phyloP scores from a whole-genome alignment of 2,113 vertebrate genomes.

The Urocynchramus pylzowi region DNA sequence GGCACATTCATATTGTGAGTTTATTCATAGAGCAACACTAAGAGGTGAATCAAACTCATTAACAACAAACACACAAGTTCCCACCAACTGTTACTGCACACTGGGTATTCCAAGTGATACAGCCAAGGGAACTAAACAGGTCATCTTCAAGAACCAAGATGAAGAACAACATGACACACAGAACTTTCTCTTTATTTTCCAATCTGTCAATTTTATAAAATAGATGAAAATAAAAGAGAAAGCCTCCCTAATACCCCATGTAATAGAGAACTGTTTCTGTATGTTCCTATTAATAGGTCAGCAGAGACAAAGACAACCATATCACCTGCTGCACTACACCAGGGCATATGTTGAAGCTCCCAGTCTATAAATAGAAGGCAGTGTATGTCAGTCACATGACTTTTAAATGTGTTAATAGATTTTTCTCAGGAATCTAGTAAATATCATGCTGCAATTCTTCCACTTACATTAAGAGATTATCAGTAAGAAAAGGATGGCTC shows the following conservation, averaged over 20 bases:
- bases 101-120: not conserved
- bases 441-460: not conserved
- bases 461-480: not conserved
- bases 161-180: not conserved
- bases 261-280: not conserved
- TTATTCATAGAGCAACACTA: not conserved
- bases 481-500: not conserved
- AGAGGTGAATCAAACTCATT: not conserved
- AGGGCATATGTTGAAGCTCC: not conserved
- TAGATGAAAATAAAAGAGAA: not conserved
- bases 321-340: not conserved
- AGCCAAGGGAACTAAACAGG: not conserved
- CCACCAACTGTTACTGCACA: not conserved
- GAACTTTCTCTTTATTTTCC: not conserved
- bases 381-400: not conserved
- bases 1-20: not conserved
- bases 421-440: not conserved
- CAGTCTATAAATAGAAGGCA: accelerated
- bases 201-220: not conserved
- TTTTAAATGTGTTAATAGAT: not conserved
- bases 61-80: not conserved
- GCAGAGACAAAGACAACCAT: not conserved
- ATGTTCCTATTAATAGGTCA: not conserved
- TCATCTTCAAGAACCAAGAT: not conserved
- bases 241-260: not conserved